Percentiles rank a stretch among this genome's conserved stretches.
These are phyloP conservation scores for Heterocephalus glaber DNA, from an alignment of 2,113 vertebrate species.

Conservation along the genomic window DNA sequence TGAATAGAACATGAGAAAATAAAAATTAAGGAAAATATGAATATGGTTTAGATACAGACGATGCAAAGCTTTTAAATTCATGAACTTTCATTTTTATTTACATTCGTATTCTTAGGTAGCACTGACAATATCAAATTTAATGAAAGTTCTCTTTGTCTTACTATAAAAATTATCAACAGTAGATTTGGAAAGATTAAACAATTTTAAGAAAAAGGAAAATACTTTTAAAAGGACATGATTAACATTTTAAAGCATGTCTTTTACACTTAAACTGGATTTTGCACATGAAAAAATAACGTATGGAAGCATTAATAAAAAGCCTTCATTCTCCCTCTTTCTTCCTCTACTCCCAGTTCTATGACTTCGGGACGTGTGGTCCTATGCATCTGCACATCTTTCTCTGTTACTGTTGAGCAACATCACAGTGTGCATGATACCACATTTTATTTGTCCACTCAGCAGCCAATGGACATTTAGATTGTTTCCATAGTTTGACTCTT, in stretches of 20 bases:
- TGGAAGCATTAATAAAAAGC: accelerated
- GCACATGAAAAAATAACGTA: neutral
- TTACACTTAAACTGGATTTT: neutral
- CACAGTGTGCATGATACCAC: neutral
- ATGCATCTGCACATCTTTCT: neutral
- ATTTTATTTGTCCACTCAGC: neutral
- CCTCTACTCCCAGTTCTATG: neutral
- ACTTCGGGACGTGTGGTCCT: neutral
- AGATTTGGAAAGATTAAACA: neutral
- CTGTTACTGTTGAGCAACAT: neutral
- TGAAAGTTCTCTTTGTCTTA: neutral
- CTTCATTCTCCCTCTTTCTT: neutral
- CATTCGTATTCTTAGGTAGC: neutral
- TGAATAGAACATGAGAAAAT: neutral
- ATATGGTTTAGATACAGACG: neutral
- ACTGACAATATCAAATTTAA: neutral
- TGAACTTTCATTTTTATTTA: neutral
- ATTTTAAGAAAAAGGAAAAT: neutral
- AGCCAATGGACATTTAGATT: neutral
- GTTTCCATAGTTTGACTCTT: neutral
- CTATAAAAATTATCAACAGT: neutral
- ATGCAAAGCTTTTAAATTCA: neutral
- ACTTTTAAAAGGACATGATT: neutral
- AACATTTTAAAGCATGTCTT: neutral
- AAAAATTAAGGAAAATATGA: neutral